These are phyloP conservation scores for Neostethus bicornis DNA, from an alignment of 2,797 vertebrate species.

Conservation along the genomic window DNA sequence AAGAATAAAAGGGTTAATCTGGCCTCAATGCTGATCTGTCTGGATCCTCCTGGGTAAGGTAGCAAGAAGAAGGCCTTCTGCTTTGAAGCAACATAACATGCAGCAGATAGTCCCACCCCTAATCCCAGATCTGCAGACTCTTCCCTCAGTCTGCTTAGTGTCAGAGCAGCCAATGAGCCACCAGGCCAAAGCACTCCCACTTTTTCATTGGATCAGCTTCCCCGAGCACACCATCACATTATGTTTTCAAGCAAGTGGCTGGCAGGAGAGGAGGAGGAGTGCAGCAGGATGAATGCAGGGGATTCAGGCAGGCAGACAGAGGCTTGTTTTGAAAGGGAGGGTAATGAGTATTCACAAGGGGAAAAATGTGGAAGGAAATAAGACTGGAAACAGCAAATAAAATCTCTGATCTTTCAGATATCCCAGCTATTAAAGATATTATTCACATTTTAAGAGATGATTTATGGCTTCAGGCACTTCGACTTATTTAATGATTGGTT, in stretches of 20 bases:
- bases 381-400: neutral
- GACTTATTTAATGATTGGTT: neutral
- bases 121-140: constrained; percentile 57
- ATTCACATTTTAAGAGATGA: neutral
- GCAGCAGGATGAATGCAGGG: constrained; percentile 31
- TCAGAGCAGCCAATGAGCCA: constrained; percentile 64
- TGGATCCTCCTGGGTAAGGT: constrained; percentile 48
- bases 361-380: neutral
- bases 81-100: constrained; percentile 49
- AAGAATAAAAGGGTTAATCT: constrained; percentile 55
- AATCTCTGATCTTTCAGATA: neutral
- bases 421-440: neutral
- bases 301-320: constrained; percentile 22
- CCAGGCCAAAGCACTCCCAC: constrained; percentile 75
- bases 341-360: constrained; percentile 5
- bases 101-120: constrained; percentile 63
- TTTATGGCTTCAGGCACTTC: neutral
- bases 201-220: constrained; percentile 74
- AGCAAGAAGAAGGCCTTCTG: constrained; percentile 55
- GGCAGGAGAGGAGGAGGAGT: constrained; percentile 33
- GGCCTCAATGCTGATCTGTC: constrained; percentile 57
- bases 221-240: constrained; percentile 73
- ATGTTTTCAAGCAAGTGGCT: constrained; percentile 48
- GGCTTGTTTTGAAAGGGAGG: constrained; percentile 30
- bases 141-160: constrained; percentile 64